These are phyloP conservation scores for Schizothorax lantsangensis DNA, from an alignment of 2,797 vertebrate genomes.

Conservation along the genomic window DNA sequence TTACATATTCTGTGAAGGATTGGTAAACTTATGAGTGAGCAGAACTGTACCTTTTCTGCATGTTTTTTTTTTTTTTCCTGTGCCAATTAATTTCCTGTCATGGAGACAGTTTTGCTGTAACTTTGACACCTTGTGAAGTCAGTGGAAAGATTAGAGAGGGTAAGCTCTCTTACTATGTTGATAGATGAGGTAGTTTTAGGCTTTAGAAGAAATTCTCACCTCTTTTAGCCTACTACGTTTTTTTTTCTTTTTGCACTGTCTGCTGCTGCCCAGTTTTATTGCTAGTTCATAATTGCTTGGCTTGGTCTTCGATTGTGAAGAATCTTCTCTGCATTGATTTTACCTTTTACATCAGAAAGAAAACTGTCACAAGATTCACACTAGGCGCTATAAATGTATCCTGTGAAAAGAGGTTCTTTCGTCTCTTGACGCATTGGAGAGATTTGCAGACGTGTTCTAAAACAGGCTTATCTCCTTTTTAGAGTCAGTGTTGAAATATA, in stretches of 20 bases:
- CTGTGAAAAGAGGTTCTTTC: conserved; percentile 56
- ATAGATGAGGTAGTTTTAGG: conserved; percentile 46
- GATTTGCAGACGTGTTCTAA: conserved; percentile 55
- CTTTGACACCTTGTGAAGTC: conserved; percentile 17
- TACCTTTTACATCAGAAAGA: conserved; percentile 46
- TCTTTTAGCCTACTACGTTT: conserved; percentile 17
- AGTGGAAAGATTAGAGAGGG: conserved; percentile 22
- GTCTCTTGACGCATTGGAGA: conserved; percentile 51
- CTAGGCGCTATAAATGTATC: conserved; percentile 61
- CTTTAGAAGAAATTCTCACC: conserved; percentile 35
- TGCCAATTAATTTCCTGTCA: conserved; percentile 17
- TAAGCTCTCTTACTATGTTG: conserved; percentile 21
- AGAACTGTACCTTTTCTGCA: conserved; percentile 1
- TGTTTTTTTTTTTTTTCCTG: neutral
- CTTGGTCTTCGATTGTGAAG: conserved; percentile 50
- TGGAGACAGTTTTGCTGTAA: conserved; percentile 6
- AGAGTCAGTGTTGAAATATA: conserved; percentile 7
- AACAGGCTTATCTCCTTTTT: conserved; percentile 45
- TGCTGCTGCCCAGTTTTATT: conserved; percentile 54
- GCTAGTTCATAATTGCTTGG: conserved; percentile 56
- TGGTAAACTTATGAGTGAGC: neutral
- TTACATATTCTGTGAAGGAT: neutral
- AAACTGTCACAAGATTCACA: conserved; percentile 57
- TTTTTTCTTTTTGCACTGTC: conserved; percentile 19
- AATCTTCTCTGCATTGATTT: conserved; percentile 50